Conservation (phyloP, 2,113 vertebrate genomes). For the Crotalus tigris region DNA sequence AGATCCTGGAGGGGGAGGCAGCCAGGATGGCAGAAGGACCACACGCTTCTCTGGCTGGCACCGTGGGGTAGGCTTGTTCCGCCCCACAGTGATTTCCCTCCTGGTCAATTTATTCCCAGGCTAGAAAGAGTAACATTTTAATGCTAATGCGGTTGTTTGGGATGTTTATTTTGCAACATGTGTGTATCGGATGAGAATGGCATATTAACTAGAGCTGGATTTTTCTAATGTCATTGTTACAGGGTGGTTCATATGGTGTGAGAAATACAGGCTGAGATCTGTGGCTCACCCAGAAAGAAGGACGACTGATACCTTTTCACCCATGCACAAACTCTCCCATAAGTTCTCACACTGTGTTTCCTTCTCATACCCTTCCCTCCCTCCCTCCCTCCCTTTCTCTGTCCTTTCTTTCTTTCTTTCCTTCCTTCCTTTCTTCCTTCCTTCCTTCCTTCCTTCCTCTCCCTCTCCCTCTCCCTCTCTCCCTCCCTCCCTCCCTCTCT, state of each 20-base stretch:
- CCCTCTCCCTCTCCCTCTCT: rapidly evolving
- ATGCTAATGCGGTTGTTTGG: background rate
- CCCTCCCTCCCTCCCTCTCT: background rate
- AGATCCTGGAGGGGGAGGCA: background rate
- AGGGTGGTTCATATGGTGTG: background rate
- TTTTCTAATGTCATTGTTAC: background rate
- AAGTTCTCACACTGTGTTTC: background rate
- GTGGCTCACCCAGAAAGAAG: background rate
- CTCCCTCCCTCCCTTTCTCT: too few relatives aligned
- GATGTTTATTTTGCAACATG: background rate
- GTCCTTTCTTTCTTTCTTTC: too few relatives aligned
- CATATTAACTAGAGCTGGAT: background rate
- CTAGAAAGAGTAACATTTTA: background rate
- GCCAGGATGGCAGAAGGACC: background rate
- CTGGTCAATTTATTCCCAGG: background rate
- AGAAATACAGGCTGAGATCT: background rate
- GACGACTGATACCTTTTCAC: background rate
- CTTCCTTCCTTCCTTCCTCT: too few relatives aligned
- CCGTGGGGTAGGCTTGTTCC: background rate
- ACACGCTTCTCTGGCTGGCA: background rate
- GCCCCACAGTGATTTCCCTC: background rate
- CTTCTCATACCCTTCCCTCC: background rate
- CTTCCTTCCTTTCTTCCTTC: too few relatives aligned
- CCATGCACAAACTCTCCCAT: background rate
- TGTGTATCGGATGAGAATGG: background rate